phyloP scores from a whole-genome alignment of 2,113 vertebrate genomes.

The Uria aalge region DNA sequence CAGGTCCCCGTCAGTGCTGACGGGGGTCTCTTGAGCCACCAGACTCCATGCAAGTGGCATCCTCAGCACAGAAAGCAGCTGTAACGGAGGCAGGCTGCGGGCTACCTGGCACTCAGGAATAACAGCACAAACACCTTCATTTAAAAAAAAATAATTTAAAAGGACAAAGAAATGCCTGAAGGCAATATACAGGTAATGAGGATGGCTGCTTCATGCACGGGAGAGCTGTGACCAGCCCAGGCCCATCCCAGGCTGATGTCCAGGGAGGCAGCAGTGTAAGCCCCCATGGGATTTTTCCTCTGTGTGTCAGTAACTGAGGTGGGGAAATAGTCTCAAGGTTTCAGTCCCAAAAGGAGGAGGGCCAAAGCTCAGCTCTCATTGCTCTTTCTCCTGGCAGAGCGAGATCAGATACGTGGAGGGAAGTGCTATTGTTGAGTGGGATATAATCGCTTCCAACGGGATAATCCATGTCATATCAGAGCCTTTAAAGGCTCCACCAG shows the following conservation, averaged over 20 bases:
- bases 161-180: not conserved
- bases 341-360: not conserved
- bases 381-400: constrained; percentile 31
- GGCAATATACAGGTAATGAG: not conserved
- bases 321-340: not conserved
- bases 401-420: constrained; percentile 81
- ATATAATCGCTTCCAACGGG: constrained; percentile 89
- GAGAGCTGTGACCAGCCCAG: not conserved
- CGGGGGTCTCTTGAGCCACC: not conserved
- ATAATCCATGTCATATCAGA: constrained; percentile 89
- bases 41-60: not conserved
- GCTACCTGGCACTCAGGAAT: not conserved
- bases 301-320: not conserved
- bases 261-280: not conserved
- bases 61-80: not conserved
- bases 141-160: too few relatives aligned
- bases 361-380: not conserved
- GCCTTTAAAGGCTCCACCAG: constrained; percentile 82
- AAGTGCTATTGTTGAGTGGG: constrained; percentile 80
- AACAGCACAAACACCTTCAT: not conserved
- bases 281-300: not conserved
- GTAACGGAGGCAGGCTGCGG: not conserved
- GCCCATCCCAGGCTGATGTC: not conserved
- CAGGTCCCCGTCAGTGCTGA: not conserved
- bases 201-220: not conserved